Percentiles rank a stretch among this genome's conserved stretches.
Conservation (phyloP, 2,888 invertebrate species). For the Archips crataeganus region DNA sequence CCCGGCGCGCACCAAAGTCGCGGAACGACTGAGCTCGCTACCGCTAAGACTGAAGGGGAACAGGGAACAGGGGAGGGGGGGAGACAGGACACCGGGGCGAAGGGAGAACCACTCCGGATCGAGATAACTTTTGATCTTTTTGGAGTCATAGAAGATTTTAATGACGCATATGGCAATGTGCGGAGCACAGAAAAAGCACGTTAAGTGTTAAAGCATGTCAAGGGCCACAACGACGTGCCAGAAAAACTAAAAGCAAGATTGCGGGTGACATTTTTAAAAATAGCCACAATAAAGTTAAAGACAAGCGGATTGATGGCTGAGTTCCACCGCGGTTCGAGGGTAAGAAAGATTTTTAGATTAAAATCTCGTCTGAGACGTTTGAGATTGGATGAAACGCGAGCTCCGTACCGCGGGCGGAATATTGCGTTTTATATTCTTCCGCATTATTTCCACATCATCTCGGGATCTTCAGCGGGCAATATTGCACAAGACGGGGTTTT, state of each 20-base stretch:
- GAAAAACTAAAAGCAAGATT: constrained; percentile 73
- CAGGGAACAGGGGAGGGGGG: constrained; percentile 65
- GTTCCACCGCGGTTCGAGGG: constrained; percentile 53
- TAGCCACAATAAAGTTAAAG: constrained; percentile 59
- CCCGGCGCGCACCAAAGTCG: constrained; percentile 66
- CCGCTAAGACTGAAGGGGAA: constrained; percentile 57
- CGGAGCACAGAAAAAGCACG: constrained; percentile 78
- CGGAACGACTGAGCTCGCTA: constrained; percentile 67
- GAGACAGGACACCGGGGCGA: constrained; percentile 58
- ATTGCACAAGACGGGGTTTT: constrained; percentile 80
- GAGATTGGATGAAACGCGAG: constrained; percentile 58
- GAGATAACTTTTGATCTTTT: constrained; percentile 86
- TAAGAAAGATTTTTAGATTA: constrained; percentile 58
- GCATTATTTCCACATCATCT: constrained; percentile 78
- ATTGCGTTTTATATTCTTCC: constrained; percentile 66
- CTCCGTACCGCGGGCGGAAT: constrained; percentile 50
- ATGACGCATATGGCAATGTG: constrained; percentile 80
- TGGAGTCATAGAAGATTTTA: constrained; percentile 82
- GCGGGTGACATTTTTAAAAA: constrained; percentile 83
- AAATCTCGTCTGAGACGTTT: constrained; percentile 53
- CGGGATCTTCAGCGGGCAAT: constrained; percentile 70
- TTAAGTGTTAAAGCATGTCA: constrained; percentile 85
- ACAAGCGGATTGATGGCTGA: constrained; percentile 60
- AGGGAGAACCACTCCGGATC: constrained; percentile 71
- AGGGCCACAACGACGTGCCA: constrained; percentile 81